These are phyloP conservation scores for Pyrocoelia pectoralis DNA, from an alignment of 2,888 invertebrate species.

Conservation along the genomic window DNA sequence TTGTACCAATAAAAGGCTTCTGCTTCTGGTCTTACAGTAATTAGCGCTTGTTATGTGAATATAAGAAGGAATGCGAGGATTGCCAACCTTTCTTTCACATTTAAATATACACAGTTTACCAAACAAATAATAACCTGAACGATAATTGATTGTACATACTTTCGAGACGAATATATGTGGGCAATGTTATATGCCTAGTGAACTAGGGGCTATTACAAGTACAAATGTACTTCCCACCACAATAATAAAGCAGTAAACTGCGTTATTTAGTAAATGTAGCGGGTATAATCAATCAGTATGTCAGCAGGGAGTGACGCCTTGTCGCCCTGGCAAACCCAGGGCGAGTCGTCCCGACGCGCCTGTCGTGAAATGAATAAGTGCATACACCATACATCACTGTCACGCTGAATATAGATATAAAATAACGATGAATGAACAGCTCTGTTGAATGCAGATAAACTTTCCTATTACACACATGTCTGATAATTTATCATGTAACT, in stretches of 20 bases:
- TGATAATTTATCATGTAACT: conserved; percentile 58
- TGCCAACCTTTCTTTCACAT: conserved; percentile 30
- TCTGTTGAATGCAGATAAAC: conserved; percentile 61
- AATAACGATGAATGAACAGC: conserved; percentile 61
- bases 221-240: conserved; percentile 46
- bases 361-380: conserved; percentile 60
- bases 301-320: conserved; percentile 57
- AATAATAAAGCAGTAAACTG: conserved; percentile 59
- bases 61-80: conserved; percentile 37
- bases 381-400: conserved; percentile 62
- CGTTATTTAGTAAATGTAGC: conserved; percentile 59
- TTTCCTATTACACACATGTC: conserved; percentile 61
- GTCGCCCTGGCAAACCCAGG: conserved; percentile 49
- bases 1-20: conserved; percentile 39
- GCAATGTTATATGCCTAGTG: background rate
- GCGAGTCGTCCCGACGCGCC: conserved; percentile 53
- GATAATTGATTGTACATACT: conserved; percentile 1
- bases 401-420: conserved; percentile 61
- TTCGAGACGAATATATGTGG: background rate
- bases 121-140: conserved; percentile 14
- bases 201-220: conserved; percentile 32
- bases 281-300: conserved; percentile 59
- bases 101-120: conserved; percentile 20
- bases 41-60: conserved; percentile 42
- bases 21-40: conserved; percentile 49